Evolutionary conservation across 2,797 vertebrate species (phyloP), one percentile per base, ranked within the genome.

Genomic region (Prunella strophiata): DNA sequence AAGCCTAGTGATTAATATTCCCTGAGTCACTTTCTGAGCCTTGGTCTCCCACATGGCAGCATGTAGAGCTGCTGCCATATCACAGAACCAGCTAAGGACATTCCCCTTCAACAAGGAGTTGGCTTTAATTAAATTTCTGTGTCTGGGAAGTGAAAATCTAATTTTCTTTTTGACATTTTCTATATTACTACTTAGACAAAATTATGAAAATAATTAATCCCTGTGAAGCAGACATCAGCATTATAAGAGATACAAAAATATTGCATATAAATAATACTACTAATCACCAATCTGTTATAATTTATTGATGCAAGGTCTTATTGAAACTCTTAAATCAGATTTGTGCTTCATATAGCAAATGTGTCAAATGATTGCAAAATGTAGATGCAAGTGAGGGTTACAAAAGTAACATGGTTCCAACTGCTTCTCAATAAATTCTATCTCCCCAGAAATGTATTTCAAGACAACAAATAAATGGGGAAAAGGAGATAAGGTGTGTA

Each of bases 161-260:
- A 95, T 96, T 97, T 97, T 97, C 95, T 96, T 96, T 96, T 91
- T 97, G 95, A 93, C 94, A 91, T 96, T 96, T 96, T 97, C 94
- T 96, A 63, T 86, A 94, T 97, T 95, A 95, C 57, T 92, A 52
- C 77, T 95, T 95, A 92, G 94, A 93, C 67, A 92, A 91, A 97
- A 88, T 92, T 97, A 95, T 95, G 90, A 88, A 96, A 97, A 97
- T 97, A 97, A 96, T 96, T 95, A 96, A 97, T 97, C 96, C 93
- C 96, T 72, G 23, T 93, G 86, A 97, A 97, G 90, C 66, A 94
- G 91, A 70, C 77, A 94, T 94, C 88, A 66, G 86, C 78, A 95
- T 94, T 96, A 89, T 89, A 94, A 89, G 75, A 61, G 58, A 43
- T 91, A 67, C 71, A 84, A 95, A 97, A 96, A 92, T 97, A 88